Percentiles rank a stretch among this genome's conserved stretches.
Evolutionary conservation across 64 coral and sea anemone genomes (phyloP).

Genomic region (Montipora efflorescens): DNA sequence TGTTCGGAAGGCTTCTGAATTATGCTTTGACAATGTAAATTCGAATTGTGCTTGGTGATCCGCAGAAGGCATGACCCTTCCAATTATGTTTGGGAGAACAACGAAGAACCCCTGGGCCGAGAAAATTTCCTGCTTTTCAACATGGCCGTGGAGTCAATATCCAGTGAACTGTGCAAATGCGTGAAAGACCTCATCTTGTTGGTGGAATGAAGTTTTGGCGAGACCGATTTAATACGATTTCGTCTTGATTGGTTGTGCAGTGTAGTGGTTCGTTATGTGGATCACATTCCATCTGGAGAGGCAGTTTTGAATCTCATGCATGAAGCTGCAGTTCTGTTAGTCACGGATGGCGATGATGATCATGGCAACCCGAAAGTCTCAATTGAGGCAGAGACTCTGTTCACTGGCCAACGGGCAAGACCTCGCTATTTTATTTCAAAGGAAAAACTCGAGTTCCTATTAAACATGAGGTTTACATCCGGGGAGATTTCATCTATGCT

Average conservation of each 20-base stretch:
- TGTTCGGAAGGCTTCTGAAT: background rate
- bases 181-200: background rate
- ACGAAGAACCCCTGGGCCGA: background rate
- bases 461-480: conserved; percentile 55
- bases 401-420: conserved; percentile 29
- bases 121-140: background rate
- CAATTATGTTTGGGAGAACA: conserved; percentile 2
- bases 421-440: conserved; percentile 50
- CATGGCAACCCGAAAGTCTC: background rate
- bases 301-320: conserved; percentile 20
- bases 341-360: conserved; percentile 1
- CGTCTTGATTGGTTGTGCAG: background rate
- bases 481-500: conserved; percentile 67
- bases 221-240: background rate
- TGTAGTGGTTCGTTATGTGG: conserved; percentile 10
- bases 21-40: background rate
- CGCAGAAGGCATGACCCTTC: background rate
- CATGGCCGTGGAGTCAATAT: background rate
- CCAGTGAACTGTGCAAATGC: background rate
- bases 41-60: background rate
- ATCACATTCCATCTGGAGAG: conserved; percentile 7
- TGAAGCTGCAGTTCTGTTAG: conserved; percentile 8
- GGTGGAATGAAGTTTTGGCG: background rate
- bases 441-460: conserved; percentile 42
- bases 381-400: background rate